Percentiles rank a stretch among this genome's conserved stretches.
Conservation (phyloP, 2,797 vertebrate genomes). For the Catharus ustulatus region DNA sequence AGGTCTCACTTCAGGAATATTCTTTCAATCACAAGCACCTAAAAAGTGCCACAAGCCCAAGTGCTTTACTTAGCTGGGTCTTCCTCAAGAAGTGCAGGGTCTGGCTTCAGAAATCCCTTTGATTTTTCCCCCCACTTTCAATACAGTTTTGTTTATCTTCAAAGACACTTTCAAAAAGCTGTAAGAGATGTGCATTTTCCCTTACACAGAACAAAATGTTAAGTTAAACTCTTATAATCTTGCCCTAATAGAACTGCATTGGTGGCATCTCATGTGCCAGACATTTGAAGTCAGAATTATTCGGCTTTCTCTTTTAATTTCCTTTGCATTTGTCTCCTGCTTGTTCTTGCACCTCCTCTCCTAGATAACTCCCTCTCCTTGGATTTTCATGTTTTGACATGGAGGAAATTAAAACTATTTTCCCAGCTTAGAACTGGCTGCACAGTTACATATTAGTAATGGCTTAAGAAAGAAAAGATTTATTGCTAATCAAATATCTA, state of each 20-base stretch:
- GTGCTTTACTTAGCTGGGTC: background rate
- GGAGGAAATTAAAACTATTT: background rate
- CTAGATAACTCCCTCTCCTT: background rate
- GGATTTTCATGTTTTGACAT: background rate
- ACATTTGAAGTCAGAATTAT: slow-evolving; percentile 16
- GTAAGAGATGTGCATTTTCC: background rate
- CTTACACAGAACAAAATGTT: background rate
- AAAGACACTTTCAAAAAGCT: background rate
- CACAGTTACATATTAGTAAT: background rate
- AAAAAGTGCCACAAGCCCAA: background rate
- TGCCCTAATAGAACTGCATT: background rate
- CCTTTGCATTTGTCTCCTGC: background rate
- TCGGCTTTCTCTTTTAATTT: slow-evolving; percentile 56
- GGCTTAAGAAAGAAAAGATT: background rate
- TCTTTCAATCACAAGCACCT: background rate
- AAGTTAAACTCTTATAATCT: background rate
- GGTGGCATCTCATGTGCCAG: background rate
- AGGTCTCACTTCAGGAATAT: background rate
- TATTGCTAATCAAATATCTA: background rate
- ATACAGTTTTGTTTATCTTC: background rate
- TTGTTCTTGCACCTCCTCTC: background rate
- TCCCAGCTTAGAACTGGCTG: background rate
- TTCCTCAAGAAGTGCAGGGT: background rate
- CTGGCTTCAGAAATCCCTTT: background rate
- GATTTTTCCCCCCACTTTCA: background rate